A percentile compares a stretch with the other conserved stretches of the same genome.
Conservation (phyloP, 2,797 vertebrate species). For the Micropoecilia bifurca region DNA sequence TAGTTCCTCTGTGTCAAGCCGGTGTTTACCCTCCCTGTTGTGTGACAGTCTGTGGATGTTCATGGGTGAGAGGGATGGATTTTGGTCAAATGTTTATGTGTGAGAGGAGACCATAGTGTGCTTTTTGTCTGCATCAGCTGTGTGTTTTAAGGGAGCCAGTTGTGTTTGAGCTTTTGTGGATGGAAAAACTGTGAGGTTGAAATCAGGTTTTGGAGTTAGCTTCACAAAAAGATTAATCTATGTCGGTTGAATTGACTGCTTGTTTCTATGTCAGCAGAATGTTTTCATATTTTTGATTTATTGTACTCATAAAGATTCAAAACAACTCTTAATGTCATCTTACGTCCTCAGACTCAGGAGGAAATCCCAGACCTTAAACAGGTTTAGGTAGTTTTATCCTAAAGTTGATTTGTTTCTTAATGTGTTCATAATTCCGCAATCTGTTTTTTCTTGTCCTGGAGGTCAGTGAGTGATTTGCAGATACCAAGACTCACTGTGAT, state of each 20-base stretch:
- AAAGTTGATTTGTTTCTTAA: background rate
- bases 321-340: background rate
- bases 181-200: conserved; percentile 6
- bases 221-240: background rate
- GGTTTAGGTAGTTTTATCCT: background rate
- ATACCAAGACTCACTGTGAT: background rate
- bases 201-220: background rate
- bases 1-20: conserved; percentile 56
- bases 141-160: conserved; percentile 15
- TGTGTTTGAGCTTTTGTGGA: conserved; percentile 1
- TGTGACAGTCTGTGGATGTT: conserved; percentile 43
- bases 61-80: conserved; percentile 40
- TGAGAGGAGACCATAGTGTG: conserved; percentile 24
- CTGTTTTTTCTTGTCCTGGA: background rate
- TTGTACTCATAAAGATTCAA: background rate
- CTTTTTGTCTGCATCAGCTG: conserved; percentile 38
- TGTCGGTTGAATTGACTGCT: background rate
- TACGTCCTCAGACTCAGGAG: background rate
- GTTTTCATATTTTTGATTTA: conserved; percentile 20
- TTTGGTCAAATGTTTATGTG: conserved; percentile 54
- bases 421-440: background rate
- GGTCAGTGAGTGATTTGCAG: background rate
- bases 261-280: conserved; percentile 6
- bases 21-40: conserved; percentile 45
- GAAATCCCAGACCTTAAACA: background rate